Evolutionary conservation across 2,797 vertebrate genomes (phyloP).

Genomic region (Macrochelys suwanniensis): DNA sequence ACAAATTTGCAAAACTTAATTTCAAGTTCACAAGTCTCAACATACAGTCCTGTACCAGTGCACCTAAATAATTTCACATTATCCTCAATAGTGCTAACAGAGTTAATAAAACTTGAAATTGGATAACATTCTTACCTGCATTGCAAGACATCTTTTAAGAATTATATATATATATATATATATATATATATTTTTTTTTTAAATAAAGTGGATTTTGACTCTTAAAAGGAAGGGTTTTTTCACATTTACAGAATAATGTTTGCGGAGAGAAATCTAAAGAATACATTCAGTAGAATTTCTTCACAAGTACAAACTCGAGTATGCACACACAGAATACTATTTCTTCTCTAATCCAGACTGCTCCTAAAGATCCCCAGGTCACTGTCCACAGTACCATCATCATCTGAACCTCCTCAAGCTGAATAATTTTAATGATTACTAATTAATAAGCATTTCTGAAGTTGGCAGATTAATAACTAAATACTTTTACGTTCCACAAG

Average conservation of each 20-base stretch:
- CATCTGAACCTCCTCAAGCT: background rate
- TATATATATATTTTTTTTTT: background rate
- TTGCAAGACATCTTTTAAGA: background rate
- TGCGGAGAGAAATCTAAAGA: background rate
- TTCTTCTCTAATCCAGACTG: background rate
- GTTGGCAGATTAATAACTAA: background rate
- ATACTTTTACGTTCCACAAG: background rate
- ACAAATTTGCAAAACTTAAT: background rate
- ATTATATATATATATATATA: background rate
- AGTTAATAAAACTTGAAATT: background rate
- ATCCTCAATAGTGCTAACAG: background rate
- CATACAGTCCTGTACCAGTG: background rate
- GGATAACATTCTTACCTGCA: conserved; percentile 58
- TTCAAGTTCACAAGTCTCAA: background rate
- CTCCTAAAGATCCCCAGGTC: background rate
- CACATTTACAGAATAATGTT: background rate
- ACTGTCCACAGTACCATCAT: background rate
- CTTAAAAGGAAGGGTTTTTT: background rate
- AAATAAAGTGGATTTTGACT: conserved; percentile 11
- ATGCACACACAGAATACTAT: background rate
- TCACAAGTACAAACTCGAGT: background rate
- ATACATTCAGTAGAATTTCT: background rate
- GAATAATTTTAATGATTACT: background rate
- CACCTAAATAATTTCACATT: background rate
- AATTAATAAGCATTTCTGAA: background rate